Conservation (phyloP, 2,888 invertebrate genomes). For the Alcis repandata region DNA sequence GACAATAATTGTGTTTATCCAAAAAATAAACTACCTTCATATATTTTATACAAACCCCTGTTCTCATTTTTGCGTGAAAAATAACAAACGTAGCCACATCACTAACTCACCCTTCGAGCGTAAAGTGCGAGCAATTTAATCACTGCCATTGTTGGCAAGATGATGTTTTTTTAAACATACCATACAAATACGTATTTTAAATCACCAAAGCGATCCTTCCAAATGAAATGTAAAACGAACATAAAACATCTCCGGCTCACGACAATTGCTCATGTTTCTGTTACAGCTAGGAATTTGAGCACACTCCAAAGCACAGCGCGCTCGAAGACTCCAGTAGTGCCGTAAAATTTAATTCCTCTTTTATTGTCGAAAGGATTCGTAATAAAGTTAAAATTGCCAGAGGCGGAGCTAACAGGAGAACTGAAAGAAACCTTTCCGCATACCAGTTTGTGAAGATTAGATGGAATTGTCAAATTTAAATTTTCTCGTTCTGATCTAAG, state of each 20-base stretch:
- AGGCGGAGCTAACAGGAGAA: conserved; percentile 43
- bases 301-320: conserved; percentile 27
- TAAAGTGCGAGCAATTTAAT: too few species aligned
- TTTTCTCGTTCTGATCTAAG: too few species aligned
- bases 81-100: too few species aligned
- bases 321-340: conserved; percentile 41
- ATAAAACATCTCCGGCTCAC: conserved; percentile 23
- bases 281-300: conserved; percentile 14
- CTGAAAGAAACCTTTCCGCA: conserved; percentile 32
- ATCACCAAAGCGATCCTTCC: conserved; percentile 6
- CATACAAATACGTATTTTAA: not conserved
- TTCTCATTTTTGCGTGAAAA: too few species aligned
- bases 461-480: not conserved
- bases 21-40: too few species aligned
- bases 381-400: conserved; percentile 68
- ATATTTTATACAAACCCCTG: too few species aligned
- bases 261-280: conserved; percentile 21
- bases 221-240: conserved; percentile 15
- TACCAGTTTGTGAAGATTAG: not conserved
- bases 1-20: too few species aligned
- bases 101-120: too few species aligned
- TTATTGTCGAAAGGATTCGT: conserved; percentile 62
- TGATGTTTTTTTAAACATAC: too few species aligned
- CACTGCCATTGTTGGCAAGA: too few species aligned
- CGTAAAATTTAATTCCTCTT: conserved; percentile 70